Percentiles rank a stretch among this genome's conserved stretches.
phyloP scores from a whole-genome alignment of 2,888 invertebrate genomes.

The Leptopilina myrica region DNA sequence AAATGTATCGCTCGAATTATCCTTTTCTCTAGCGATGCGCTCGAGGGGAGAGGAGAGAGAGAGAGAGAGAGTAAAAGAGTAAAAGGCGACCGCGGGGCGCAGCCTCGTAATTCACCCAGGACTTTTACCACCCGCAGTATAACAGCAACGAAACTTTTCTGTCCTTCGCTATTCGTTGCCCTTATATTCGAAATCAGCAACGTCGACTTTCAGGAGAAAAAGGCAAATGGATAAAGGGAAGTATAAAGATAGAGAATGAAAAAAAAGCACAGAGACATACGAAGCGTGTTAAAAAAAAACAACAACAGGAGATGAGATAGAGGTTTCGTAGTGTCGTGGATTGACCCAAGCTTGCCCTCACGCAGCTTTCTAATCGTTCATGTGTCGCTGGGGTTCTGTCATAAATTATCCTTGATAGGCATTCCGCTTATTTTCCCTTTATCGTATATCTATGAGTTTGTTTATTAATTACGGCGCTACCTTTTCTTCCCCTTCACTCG shows the following conservation, averaged over 20 bases:
- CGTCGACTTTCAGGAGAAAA: slow-evolving; percentile 41
- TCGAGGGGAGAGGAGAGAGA: too few relatives aligned
- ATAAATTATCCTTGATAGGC: slow-evolving; percentile 39
- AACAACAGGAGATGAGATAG: slow-evolving; percentile 20
- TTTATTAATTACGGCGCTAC: slow-evolving; percentile 66
- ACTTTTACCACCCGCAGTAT: slow-evolving; percentile 64
- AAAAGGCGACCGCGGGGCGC: slow-evolving; percentile 59
- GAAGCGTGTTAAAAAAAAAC: too few relatives aligned
- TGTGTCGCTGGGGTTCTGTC: slow-evolving; percentile 36
- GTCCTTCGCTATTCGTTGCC: slow-evolving; percentile 46
- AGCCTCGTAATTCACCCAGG: slow-evolving; percentile 73
- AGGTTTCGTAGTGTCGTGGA: slow-evolving; percentile 42
- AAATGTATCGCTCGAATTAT: slow-evolving; percentile 74
- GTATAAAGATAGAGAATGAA: slow-evolving; percentile 11
- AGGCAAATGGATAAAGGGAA: slow-evolving; percentile 43
- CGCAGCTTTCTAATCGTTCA: slow-evolving; percentile 49
- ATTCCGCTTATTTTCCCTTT: slow-evolving; percentile 46
- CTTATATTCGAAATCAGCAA: slow-evolving; percentile 21
- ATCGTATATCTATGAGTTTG: slow-evolving; percentile 67
- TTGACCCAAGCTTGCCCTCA: slow-evolving; percentile 39
- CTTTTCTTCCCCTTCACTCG: neutral
- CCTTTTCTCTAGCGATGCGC: slow-evolving; percentile 53
- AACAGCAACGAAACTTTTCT: slow-evolving; percentile 47
- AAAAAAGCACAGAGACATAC: slow-evolving; percentile 10
- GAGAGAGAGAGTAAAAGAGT: slow-evolving; percentile 41